Percentiles rank a stretch among this genome's conserved stretches.
phyloP scores from a whole-genome alignment of 2,888 invertebrate species.

The Cheilosia variabilis region DNA sequence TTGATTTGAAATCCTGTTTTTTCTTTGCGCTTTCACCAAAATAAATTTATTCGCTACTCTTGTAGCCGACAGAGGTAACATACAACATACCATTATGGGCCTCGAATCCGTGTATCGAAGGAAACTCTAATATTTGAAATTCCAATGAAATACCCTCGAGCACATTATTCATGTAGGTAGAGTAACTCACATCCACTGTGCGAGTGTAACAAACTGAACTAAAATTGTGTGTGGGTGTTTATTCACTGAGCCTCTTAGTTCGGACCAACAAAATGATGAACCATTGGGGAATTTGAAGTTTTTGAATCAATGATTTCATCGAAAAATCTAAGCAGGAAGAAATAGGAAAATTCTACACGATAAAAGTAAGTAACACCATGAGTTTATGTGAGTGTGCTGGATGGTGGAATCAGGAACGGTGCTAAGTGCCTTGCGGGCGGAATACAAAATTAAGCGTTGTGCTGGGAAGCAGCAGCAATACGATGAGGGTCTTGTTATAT shows the following conservation, averaged over 20 bases:
- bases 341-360: neutral
- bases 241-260: neutral
- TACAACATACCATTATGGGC: neutral
- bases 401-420: too few species aligned
- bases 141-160: neutral
- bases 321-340: conserved; percentile 5
- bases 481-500: conserved; percentile 37
- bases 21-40: neutral
- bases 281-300: conserved; percentile 26
- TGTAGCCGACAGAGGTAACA: neutral
- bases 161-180: too few species aligned
- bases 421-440: conserved; percentile 2
- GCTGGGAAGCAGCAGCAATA: neutral
- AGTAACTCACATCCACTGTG: too few species aligned
- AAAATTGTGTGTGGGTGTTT: neutral
- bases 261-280: conserved; percentile 44
- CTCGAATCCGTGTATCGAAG: neutral
- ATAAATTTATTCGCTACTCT: conserved; percentile 13
- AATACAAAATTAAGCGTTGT: conserved; percentile 30
- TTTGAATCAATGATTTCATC: conserved; percentile 49
- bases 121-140: conserved; percentile 13
- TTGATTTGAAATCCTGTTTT: neutral
- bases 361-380: neutral
- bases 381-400: neutral
- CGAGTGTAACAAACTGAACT: neutral